Base-by-base conservation (phyloP, 2,797 vertebrate species). In the Anabas testudineus region DNA sequence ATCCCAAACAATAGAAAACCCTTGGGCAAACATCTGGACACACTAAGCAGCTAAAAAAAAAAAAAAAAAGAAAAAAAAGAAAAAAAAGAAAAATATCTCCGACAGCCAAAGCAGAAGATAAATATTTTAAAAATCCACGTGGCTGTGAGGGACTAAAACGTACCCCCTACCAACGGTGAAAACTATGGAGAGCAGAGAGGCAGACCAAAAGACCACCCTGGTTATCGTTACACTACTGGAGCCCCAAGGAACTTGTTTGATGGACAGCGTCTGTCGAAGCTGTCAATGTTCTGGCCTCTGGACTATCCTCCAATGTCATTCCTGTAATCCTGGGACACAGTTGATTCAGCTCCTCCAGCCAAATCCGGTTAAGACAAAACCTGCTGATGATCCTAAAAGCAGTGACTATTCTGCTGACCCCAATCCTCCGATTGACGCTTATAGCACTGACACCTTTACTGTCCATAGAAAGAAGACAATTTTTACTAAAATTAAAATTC, bases 311-410 rank as follows among this genome's bases (percentile, higher is more conserved):
- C 94, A 95, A 94, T 95, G 95, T 95, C 94, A 94, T 87, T 70
- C 79, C 79, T 74, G 89, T 98, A 97, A 99, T 96, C 95, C 91
- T 74, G 81, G 90, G 89, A 93, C 90, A 93, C 88, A 76, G 95
- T 95, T 95, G 94, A 95, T 90, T 95, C 92, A 93, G 95, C 94
- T 91, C 87, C 90, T 93, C 92, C 63, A 80, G 87, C 81, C 92
- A 96, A 97, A 98, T 97, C 96, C 96, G 93, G 91, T 94, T 98
- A 96, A 97, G 94, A 94, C 93, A 90, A 95, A 95, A 93, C 93
- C 95, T 94, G 95, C 93, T 95, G 95, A 94, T 95, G 93, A 93
- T 86, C 93, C 88, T 93, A 93, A 80, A 93, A 94, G 90, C 90
- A 92, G 91, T 83, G 90, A 84, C 91, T 90, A 93, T 92, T 90